phyloP scores from a whole-genome alignment of 2,113 vertebrate genomes.

The Murina feae region DNA sequence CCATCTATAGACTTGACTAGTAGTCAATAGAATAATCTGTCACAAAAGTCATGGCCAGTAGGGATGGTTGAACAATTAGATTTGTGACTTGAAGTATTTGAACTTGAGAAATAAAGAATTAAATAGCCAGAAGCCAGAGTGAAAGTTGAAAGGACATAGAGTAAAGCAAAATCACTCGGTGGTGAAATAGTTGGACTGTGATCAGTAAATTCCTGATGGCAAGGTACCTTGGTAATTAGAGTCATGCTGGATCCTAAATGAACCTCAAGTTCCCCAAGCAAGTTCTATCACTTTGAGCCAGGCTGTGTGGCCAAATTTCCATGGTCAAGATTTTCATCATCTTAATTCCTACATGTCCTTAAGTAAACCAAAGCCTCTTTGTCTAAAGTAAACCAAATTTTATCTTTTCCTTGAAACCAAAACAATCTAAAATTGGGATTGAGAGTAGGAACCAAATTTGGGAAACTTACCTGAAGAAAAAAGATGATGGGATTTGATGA shows the following conservation, averaged over 20 bases:
- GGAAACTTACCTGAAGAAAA: background rate
- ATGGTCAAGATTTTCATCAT: background rate
- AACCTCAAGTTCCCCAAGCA: background rate
- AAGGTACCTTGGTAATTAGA: background rate
- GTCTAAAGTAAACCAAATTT: background rate
- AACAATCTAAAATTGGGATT: background rate
- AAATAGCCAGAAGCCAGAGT: background rate
- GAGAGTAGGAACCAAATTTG: background rate
- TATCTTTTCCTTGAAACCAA: background rate
- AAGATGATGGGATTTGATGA: conserved; percentile 9
- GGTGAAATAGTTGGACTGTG: background rate
- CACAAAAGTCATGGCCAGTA: background rate
- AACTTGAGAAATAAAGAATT: background rate
- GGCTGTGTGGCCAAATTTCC: background rate
- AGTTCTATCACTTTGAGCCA: background rate
- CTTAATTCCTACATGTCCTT: background rate
- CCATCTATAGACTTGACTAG: background rate
- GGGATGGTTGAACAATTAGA: background rate
- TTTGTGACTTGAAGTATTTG: background rate
- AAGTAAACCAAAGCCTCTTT: background rate
- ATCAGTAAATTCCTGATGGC: background rate
- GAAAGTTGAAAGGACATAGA: background rate
- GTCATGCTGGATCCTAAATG: background rate
- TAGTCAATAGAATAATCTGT: background rate
- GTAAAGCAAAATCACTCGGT: background rate